Evolutionary conservation across 2,113 vertebrate genomes (phyloP), one percentile per base, ranked within the genome.

Genomic region (Corvus hawaiiensis): DNA sequence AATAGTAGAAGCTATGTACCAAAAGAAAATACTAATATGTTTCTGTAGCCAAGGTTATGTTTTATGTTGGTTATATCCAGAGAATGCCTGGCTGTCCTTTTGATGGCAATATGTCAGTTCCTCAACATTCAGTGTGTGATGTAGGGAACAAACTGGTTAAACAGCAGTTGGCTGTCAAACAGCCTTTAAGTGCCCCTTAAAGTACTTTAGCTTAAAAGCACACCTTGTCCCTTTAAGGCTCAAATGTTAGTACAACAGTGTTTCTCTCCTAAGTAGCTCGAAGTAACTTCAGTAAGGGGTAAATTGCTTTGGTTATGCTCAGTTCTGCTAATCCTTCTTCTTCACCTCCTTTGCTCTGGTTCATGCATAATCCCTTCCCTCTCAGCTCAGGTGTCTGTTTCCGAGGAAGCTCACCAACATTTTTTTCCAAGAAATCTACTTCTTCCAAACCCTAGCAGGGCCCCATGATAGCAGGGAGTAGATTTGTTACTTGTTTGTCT

Each of bases 281-380:
- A 86, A 94, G 32, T 84, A 84, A 82, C 75, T 69, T 77, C 77
- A 61, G 32, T 35, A 46, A 68, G 16, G 28, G 15, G 20, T 52
- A 87, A 82, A 74, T 79, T 54, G 20, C 54, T 95, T 84, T 2
- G 6, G 39, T 77, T 74, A 81, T 0, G 0, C 18, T 80, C 35
- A 33, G 43, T 74, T 89, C 74, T 68, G 30, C 32, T 90, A 82
- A 79, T 92, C 51, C 81, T 91, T 68, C 43, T 58, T 46, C 39
- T 91, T 81, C 56, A 52, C 22, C 44, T 69, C 18, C 32, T 87
- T 89, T 55, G 21, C 52, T 87, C 41, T 58, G 41, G 3, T 92
- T 92, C 89, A 16, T 75, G 27, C 13, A 41, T 32, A 90, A 81
- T 84, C 75, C 56, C 43, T 90, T 91, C 24, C 22, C 22, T 62